These are phyloP conservation scores for Crotalus helleri DNA, from an alignment of 2,113 vertebrate species.

Conservation along the genomic window DNA sequence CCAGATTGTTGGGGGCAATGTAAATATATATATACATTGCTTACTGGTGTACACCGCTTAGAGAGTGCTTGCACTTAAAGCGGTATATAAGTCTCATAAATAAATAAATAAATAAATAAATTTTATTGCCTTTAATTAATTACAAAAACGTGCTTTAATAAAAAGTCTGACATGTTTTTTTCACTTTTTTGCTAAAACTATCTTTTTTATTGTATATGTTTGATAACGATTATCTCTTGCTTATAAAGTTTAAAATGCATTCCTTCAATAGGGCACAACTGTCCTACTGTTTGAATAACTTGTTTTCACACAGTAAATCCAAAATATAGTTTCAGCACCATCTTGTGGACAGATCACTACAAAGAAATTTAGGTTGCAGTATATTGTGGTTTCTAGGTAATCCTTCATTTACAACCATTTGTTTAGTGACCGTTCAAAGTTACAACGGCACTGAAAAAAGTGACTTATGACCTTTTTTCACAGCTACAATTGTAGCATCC, in stretches of 20 bases:
- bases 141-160: not conserved
- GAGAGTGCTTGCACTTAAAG: no score
- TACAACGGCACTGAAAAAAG: not conserved
- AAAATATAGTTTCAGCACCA: not conserved
- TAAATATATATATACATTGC: no score
- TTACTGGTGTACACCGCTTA: no score
- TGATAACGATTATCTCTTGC: not conserved
- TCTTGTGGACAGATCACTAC: not conserved
- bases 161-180: not conserved
- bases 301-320: not conserved
- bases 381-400: not conserved
- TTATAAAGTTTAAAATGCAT: not conserved
- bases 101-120: not conserved
- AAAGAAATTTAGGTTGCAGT: not conserved
- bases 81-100: no score
- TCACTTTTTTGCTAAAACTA: not conserved
- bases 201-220: not conserved
- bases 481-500: not conserved
- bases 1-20: no score
- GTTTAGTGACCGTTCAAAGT: not conserved
- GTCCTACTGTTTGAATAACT: not conserved
- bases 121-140: not conserved
- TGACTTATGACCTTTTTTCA: not conserved
- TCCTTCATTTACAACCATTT: not conserved
- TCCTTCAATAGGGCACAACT: not conserved